Conservation (phyloP, 2,888 invertebrate genomes). For the Perizoma flavofasciatum region DNA sequence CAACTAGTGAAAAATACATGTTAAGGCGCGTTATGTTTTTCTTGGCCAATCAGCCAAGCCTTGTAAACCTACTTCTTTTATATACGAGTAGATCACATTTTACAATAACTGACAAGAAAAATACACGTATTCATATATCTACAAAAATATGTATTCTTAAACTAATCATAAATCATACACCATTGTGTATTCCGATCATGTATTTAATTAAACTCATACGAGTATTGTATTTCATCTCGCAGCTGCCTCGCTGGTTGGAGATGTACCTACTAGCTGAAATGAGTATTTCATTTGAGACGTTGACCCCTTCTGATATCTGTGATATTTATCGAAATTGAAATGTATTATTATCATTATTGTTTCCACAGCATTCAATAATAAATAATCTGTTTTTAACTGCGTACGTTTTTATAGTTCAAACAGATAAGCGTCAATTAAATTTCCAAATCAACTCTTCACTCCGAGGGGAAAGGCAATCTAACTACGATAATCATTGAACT, state of each 20-base stretch:
- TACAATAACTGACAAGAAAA: too few relatives aligned
- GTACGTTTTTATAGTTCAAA: conserved; percentile 7
- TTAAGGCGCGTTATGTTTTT: too few relatives aligned
- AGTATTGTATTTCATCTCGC: conserved; percentile 46
- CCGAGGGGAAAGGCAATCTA: conserved; percentile 18
- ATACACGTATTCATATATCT: too few relatives aligned
- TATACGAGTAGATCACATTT: too few relatives aligned
- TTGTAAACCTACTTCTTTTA: too few relatives aligned
- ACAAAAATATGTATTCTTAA: not conserved
- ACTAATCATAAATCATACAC: conserved; percentile 12
- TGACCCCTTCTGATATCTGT: not conserved
- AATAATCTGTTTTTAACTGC: too few relatives aligned
- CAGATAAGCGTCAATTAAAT: conserved; percentile 24
- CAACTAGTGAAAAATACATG: too few relatives aligned
- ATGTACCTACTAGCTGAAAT: conserved; percentile 34
- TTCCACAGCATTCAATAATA: too few relatives aligned
- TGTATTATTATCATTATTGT: not conserved
- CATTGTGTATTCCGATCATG: conserved; percentile 48
- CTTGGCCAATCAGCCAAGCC: too few relatives aligned
- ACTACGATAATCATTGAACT: conserved; percentile 34
- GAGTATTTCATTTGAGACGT: conserved; percentile 35
- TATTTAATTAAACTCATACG: conserved; percentile 52
- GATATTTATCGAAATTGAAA: conserved; percentile 25
- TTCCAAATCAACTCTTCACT: conserved; percentile 28
- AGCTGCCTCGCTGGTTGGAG: conserved; percentile 26